Base-by-base conservation (phyloP, 2,888 invertebrate genomes). In the Eupithecia dodoneata region DNA sequence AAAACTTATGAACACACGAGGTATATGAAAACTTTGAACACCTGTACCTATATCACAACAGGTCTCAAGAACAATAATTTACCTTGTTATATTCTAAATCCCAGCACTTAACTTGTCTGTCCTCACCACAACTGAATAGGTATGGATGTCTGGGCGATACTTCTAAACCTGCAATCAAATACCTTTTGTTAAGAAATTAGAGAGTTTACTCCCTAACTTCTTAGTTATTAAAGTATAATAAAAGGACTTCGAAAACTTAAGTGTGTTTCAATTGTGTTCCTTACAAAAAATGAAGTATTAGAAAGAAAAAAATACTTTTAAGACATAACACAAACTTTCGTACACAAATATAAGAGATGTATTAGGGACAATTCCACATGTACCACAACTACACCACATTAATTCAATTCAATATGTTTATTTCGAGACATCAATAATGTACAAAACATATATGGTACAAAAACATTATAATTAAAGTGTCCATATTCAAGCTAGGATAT, bases 21-120 rank as follows among this genome's bases (percentile, higher is more conserved):
- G n/a, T n/a, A 30, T 30, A 30, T 30, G 30, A 30, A 30, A 30
- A 30, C 30, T 1, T 30, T 30, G 30, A 30, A 30, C 30, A 30
- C 1, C 30, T 30, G 30, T 30, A 30, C 1, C 30, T 30, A 30
- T 30, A 30, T 30, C 30, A 30, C 30, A 30, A 30, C 30, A 30
- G 30, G 30, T 30, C 30, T 1, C 30, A 44, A 66, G 52, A 52
- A 52, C 63, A 5, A 63, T 59, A n/a, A 73, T n/a, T 2, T 85
- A 93, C 96, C 92, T 99, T 99, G 90, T 99, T 99, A 87, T 99
- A 99, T 93, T 99, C 99, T 49, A 99, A 95, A 94, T 99, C 99
- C 99, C 99, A 99, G 90, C 99, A 99, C 95, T 99, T 99, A 0
- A 99, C 99, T 95, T 99, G 99, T 86, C 99, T 97, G 92, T 99